These are phyloP conservation scores for Piaya cayana DNA, from an alignment of 2,113 vertebrate genomes.

Conservation along the genomic window DNA sequence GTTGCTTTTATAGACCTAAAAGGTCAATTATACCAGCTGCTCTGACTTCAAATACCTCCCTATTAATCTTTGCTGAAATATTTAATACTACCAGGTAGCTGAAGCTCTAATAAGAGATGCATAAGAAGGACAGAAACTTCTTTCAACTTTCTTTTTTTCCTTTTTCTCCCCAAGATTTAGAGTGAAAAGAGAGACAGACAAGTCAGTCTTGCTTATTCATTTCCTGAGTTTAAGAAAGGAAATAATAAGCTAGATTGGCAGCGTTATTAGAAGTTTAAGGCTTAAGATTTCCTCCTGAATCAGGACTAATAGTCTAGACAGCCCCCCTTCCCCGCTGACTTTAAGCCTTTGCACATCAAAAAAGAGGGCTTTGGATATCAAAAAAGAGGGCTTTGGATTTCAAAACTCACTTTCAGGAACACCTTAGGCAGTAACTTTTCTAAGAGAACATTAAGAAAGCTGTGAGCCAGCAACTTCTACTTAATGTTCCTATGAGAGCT, in stretches of 20 bases:
- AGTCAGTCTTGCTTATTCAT: slow-evolving; percentile 3
- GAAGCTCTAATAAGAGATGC: background rate
- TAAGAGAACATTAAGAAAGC: background rate
- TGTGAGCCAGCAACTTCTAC: background rate
- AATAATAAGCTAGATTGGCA: slow-evolving; percentile 36
- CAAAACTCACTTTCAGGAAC: background rate
- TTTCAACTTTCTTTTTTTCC: background rate
- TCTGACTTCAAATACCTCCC: slow-evolving; percentile 6
- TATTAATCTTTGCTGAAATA: slow-evolving; percentile 37
- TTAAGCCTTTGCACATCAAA: background rate
- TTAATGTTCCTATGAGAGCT: background rate
- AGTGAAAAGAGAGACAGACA: background rate
- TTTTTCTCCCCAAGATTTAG: background rate
- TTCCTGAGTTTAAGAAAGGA: background rate
- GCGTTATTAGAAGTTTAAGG: background rate
- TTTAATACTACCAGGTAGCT: slow-evolving; percentile 20
- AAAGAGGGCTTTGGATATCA: background rate
- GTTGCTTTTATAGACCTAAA: background rate
- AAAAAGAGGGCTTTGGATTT: background rate
- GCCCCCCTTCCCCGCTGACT: background rate
- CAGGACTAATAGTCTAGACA: background rate
- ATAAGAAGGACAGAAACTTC: slow-evolving; percentile 9
- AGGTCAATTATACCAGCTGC: background rate
- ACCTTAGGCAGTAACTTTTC: background rate
- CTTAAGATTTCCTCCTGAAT: slow-evolving; percentile 7